phyloP scores from a whole-genome alignment of 2,113 vertebrate species.

The Cisticola juncidis region DNA sequence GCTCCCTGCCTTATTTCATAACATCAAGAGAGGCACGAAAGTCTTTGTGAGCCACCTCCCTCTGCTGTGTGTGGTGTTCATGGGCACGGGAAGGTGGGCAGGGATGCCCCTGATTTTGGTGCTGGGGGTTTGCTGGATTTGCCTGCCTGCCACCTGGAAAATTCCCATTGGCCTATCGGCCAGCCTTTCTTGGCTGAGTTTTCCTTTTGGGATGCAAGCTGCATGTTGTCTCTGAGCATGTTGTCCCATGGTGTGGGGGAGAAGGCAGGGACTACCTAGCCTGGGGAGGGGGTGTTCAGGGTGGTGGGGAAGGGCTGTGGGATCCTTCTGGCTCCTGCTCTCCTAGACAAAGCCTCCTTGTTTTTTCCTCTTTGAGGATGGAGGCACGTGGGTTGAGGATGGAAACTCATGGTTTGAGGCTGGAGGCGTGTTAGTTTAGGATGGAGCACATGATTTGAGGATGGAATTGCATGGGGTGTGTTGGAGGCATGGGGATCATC shows the following conservation, averaged over 20 bases:
- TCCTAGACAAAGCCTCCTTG: neutral
- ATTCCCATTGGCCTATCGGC: accelerated
- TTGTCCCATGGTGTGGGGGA: accelerated
- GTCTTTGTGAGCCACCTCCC: neutral
- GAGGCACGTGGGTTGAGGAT: neutral
- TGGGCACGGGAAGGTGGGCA: accelerated
- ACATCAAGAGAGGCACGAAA: conserved; percentile 13
- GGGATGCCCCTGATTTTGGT: neutral
- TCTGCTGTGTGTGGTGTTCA: accelerated
- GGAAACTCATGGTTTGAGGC: neutral
- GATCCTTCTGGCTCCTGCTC: neutral
- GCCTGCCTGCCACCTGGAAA: neutral
- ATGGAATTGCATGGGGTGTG: neutral
- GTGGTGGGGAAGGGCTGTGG: neutral
- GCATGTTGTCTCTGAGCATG: accelerated
- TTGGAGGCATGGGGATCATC: neutral
- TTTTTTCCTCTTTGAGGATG: neutral
- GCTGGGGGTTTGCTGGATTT: neutral
- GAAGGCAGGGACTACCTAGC: neutral
- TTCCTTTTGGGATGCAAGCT: neutral
- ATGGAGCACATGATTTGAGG: neutral
- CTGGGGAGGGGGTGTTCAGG: neutral
- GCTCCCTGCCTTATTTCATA: conserved; percentile 44
- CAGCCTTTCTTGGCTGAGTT: neutral
- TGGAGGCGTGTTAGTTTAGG: neutral